Evolutionary conservation across 2,797 vertebrate genomes (phyloP).

Genomic region (Apogon hyalosoma): DNA sequence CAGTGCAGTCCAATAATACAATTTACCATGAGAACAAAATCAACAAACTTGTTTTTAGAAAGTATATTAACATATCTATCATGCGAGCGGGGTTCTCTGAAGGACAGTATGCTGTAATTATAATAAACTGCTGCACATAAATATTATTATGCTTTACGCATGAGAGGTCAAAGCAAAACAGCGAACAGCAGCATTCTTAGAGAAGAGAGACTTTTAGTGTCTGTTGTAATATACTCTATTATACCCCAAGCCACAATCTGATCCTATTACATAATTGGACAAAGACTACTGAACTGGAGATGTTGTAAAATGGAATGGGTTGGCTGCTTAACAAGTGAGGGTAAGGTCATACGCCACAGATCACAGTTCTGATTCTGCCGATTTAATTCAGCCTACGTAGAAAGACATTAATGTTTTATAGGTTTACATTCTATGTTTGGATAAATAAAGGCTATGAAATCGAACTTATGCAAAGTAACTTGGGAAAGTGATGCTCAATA

Average conservation of each 20-base stretch:
- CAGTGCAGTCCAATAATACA: too few species aligned
- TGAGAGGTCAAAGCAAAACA: conserved; percentile 44
- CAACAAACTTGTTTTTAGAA: conserved; percentile 23
- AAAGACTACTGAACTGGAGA: conserved; percentile 55
- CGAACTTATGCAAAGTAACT: conserved; percentile 47
- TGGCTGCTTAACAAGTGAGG: conserved; percentile 60
- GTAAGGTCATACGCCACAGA: conserved; percentile 55
- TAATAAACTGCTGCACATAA: conserved; percentile 54
- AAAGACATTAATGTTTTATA: conserved; percentile 36
- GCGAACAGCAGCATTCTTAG: conserved; percentile 42
- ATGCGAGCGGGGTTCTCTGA: conserved; percentile 40
- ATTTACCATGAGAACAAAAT: too few species aligned
- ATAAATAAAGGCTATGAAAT: conserved; percentile 47
- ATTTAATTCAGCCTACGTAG: conserved; percentile 45
- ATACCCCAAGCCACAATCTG: conserved; percentile 66
- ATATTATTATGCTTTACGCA: conserved; percentile 23
- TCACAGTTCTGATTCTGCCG: conserved; percentile 28
- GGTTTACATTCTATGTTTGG: conserved; percentile 28
- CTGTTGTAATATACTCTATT: conserved; percentile 65
- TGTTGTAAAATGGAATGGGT: conserved; percentile 58
- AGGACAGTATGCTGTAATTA: conserved; percentile 56
- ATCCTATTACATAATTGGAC: conserved; percentile 69
- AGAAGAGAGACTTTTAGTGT: conserved; percentile 47
- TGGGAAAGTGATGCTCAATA: conserved; percentile 50
- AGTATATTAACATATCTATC: conserved; percentile 45